Evolutionary conservation across 2,888 invertebrate species (phyloP), one percentile per base, ranked within the genome.

Genomic region (Dryomyza anilis): DNA sequence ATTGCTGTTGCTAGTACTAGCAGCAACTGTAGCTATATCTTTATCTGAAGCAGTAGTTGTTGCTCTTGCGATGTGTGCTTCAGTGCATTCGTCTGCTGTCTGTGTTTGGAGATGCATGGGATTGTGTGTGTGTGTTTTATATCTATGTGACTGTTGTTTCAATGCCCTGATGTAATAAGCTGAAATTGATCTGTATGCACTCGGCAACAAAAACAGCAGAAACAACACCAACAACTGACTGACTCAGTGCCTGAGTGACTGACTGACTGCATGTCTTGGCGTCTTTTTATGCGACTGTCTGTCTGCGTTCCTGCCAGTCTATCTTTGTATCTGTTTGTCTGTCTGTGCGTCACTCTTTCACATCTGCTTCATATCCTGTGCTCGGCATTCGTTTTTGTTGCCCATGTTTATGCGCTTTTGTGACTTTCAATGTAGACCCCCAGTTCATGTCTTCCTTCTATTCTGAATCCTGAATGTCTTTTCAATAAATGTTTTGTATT

Each of bases 141-240:
- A 7, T 14, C 7, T 61, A 52, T 61, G 61, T 52, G 53, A 43
- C 52, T 61, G 61, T 53, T 61, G 61, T 43, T 61, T 61, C 19
- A 27, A 43, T 43, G 25, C 53, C 29, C 61, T 61, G 61, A 64
- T 63, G 65, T 61, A 65, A 67, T 67, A 67, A 67, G 65, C 63
- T 56, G 57, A 65, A 65, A 63, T 63, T 65, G 64, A 65, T 64
- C 67, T 63, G 58, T 61, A 52, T 46, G 58, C 58, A 30, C 29
- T 27, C 29, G 16, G 46, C 45, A 46, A 58, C 16, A 29, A 45
- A 25, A 58, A 29, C 43, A 58, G 27, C 29, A 58, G 10, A n/a
- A 27, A 52, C 27, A n/a, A 55, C 19, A 55, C 30, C 30, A 55
- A 36, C 19, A 12, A 53, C 19, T 23, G 36, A 36, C 36, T 23